A percentile compares a stretch with the other conserved stretches of the same genome.
Evolutionary conservation across 2,797 vertebrate species (phyloP).

Genomic region (Knipowitschia caucasica): DNA sequence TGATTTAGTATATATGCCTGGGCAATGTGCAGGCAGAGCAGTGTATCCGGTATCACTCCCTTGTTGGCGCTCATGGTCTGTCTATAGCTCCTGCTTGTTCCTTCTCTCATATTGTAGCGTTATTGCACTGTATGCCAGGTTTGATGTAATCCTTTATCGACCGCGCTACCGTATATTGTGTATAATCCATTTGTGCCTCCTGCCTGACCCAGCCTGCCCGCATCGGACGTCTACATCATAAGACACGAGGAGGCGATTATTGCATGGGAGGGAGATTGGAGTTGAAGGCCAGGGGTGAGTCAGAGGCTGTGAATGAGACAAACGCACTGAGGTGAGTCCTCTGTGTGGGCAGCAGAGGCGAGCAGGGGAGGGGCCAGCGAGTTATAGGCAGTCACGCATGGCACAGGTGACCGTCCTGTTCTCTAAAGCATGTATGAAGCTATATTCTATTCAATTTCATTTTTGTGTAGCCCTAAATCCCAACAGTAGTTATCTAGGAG

Average conservation of each 20-base stretch:
- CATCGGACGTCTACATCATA: conserved; percentile 11
- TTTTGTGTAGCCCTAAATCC: no score
- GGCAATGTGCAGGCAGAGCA: conserved; percentile 1
- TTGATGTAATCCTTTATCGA: conserved; percentile 7
- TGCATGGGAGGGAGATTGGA: conserved; percentile 35
- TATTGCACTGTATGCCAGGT: conserved; percentile 3
- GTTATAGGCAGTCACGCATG: no score
- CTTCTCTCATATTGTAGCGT: conserved; percentile 2
- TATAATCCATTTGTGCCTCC: conserved; percentile 18
- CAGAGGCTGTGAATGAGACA: conserved; percentile 31
- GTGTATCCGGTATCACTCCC: conserved; percentile 11
- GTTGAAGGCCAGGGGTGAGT: conserved; percentile 47
- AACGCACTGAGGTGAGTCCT: conserved; percentile 36
- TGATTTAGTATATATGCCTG: conserved; percentile 21
- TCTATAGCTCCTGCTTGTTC: not conserved
- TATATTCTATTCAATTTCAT: no score
- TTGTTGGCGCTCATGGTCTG: conserved; percentile 12
- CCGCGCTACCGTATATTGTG: conserved; percentile 7
- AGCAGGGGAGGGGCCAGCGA: conserved; percentile 8
- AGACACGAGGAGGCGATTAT: conserved; percentile 39
- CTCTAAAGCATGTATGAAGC: no score
- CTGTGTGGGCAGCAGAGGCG: conserved; percentile 32
- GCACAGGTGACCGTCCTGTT: no score
- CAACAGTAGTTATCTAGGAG: no score
- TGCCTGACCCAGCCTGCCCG: conserved; percentile 11